phyloP scores from a whole-genome alignment of 2,888 invertebrate species.

The Agrochola lota region DNA sequence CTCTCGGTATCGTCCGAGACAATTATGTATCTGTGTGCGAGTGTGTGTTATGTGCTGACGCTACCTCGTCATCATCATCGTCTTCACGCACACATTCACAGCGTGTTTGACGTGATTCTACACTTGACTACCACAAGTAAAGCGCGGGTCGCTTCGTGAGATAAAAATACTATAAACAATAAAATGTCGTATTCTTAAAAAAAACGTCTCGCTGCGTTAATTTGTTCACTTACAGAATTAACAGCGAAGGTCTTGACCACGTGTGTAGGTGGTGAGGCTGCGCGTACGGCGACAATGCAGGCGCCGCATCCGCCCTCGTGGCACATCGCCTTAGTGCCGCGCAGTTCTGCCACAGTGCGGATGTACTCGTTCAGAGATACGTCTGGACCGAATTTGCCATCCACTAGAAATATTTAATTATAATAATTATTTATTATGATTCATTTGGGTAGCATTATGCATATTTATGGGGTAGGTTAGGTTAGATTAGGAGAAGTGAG shows the following conservation, averaged over 20 bases:
- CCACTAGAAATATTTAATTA: slow-evolving; percentile 66
- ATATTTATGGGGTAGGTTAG: no score
- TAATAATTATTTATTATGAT: no score
- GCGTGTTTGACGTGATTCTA: no score
- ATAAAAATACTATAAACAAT: not conserved
- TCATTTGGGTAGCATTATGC: not conserved
- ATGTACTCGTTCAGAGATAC: slow-evolving; percentile 91
- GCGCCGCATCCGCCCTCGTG: slow-evolving; percentile 93
- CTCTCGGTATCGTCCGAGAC: no score
- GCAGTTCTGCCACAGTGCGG: slow-evolving; percentile 88
- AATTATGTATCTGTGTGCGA: no score
- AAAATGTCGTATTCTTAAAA: not conserved
- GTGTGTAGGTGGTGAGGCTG: slow-evolving; percentile 71
- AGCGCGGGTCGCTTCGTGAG: no score
- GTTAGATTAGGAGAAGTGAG: no score
- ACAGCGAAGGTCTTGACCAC: slow-evolving; percentile 85
- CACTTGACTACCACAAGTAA: no score
- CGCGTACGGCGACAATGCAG: slow-evolving; percentile 90
- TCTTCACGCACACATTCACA: no score
- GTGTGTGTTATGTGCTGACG: no score
- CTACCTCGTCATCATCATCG: no score
- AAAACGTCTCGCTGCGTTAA: not conserved
- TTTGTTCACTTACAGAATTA: slow-evolving; percentile 90
- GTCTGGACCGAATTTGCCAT: slow-evolving; percentile 72
- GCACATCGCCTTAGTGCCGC: slow-evolving; percentile 93